A percentile compares a stretch with the other conserved stretches of the same genome.
phyloP scores from a whole-genome alignment of 2,113 vertebrate species.

The Python bivittatus region DNA sequence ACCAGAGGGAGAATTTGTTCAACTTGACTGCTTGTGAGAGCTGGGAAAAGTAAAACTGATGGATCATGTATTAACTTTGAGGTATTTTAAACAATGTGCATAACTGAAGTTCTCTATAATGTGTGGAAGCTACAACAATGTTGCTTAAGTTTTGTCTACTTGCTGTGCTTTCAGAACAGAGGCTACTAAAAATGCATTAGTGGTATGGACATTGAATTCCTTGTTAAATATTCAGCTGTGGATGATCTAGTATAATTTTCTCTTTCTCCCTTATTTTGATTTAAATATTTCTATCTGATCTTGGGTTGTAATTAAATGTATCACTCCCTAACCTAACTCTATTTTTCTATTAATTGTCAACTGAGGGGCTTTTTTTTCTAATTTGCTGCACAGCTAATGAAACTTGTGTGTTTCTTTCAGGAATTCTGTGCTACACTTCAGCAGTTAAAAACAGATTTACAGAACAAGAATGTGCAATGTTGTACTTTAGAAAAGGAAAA shows the following conservation, averaged over 20 bases:
- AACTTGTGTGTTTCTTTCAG: constrained; percentile 64
- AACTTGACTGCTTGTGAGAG: no score
- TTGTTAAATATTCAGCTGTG: not conserved
- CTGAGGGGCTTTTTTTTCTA: not conserved
- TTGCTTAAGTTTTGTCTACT: no score
- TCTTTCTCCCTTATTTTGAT: not conserved
- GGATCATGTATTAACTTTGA: no score
- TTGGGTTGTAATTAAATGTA: not conserved
- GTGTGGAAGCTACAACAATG: no score
- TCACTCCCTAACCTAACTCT: not conserved
- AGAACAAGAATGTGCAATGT: constrained; percentile 77
- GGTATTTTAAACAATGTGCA: no score
- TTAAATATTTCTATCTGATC: not conserved
- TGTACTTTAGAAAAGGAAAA: constrained; percentile 73
- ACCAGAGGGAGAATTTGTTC: no score
- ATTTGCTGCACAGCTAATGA: not conserved
- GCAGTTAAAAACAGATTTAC: constrained; percentile 76
- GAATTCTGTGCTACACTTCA: constrained; percentile 83
- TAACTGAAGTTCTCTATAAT: no score
- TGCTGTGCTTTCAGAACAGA: no score
- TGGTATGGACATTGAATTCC: not conserved
- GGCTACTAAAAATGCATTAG: no score
- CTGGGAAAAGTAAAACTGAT: no score
- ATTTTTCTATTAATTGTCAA: not conserved
- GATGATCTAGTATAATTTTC: not conserved